A percentile compares a stretch with the other conserved stretches of the same genome.
phyloP scores from a whole-genome alignment of 2,797 vertebrate genomes.

The Simalia tracyae region DNA sequence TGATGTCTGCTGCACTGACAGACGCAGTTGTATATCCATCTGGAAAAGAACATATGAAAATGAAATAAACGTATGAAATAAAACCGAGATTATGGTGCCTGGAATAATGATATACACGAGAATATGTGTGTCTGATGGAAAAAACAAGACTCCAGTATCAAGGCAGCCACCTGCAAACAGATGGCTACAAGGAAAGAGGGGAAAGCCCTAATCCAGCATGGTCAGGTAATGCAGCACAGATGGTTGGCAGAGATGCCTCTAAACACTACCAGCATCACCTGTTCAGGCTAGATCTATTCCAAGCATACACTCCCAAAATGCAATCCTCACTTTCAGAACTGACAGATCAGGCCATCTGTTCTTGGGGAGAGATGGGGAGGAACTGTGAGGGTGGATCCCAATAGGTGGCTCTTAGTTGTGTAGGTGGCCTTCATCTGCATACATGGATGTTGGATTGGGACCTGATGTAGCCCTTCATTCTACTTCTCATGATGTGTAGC shows the following conservation, averaged over 20 bases:
- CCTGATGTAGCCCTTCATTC: background rate
- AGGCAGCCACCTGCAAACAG: conserved; percentile 2
- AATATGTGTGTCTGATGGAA: background rate
- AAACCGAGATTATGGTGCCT: conserved; percentile 40
- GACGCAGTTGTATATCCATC: background rate
- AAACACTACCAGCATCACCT: background rate
- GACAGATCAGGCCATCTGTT: conserved; percentile 30
- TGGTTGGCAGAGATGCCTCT: background rate
- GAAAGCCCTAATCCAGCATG: background rate
- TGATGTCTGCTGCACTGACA: background rate
- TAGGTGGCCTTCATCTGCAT: background rate
- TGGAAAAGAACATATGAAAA: conserved; percentile 15
- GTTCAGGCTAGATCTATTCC: background rate
- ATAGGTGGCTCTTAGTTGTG: background rate
- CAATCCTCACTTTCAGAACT: conserved; percentile 2
- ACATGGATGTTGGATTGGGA: background rate
- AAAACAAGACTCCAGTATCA: background rate
- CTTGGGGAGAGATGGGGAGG: background rate
- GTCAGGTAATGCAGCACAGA: background rate
- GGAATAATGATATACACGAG: conserved; percentile 41
- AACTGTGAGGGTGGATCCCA: background rate
- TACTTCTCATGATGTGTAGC: background rate
- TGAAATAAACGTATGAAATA: conserved; percentile 27
- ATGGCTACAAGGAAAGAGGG: conserved; percentile 18
- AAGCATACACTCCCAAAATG: background rate